A percentile compares a stretch with the other conserved stretches of the same genome.
phyloP scores from a whole-genome alignment of 2,113 vertebrate species.

The Mesembrinibis cayennensis region DNA sequence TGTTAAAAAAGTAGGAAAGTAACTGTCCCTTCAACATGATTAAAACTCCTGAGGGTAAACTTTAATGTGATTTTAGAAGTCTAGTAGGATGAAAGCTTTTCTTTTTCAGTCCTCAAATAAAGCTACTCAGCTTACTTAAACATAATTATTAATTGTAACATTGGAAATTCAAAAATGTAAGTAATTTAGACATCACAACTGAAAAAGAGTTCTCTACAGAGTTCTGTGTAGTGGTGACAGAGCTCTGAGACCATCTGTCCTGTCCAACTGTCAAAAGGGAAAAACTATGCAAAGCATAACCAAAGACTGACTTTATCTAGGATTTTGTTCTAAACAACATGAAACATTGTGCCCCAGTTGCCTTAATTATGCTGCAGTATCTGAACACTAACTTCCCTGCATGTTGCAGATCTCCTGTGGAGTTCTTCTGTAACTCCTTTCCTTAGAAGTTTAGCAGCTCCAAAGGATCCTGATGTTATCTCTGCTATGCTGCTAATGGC shows the following conservation, averaged over 20 bases:
- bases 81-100: not conserved
- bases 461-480: not conserved
- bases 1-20: not conserved
- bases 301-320: not conserved
- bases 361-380: not conserved
- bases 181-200: not conserved
- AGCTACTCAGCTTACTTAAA: not conserved
- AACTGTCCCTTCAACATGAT: not conserved
- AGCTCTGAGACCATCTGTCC: slow-evolving; percentile 10
- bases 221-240: not conserved
- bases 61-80: slow-evolving; percentile 24
- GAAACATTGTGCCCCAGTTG: slow-evolving; percentile 4
- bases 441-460: not conserved
- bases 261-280: not conserved
- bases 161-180: not conserved
- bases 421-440: not conserved
- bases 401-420: not conserved
- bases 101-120: slow-evolving; percentile 29
- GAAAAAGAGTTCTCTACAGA: not conserved
- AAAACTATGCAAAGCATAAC: not conserved
- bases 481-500: not conserved
- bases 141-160: not conserved
- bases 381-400: not conserved
- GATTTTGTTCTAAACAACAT: not conserved
- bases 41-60: slow-evolving; percentile 1